Evolutionary conservation across 2,113 vertebrate genomes (phyloP).

Genomic region (Caranx ignobilis): DNA sequence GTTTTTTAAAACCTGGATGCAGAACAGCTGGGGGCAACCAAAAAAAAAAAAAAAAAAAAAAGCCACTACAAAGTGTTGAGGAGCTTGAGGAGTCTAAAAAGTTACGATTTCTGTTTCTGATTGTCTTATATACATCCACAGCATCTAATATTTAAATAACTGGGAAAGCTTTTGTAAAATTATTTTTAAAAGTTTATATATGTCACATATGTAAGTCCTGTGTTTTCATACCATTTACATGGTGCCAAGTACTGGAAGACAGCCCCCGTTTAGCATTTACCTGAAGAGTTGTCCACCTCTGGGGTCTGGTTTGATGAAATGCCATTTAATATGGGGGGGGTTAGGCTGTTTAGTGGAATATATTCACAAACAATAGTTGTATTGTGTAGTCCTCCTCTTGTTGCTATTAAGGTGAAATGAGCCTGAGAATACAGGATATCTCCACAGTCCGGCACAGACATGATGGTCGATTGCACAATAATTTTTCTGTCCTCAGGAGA

Average conservation of each 20-base stretch:
- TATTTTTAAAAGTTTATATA: no score
- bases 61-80: no score
- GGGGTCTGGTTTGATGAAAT: neutral
- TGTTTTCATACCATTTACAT: neutral
- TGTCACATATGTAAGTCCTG: neutral
- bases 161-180: no score
- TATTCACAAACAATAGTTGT: neutral
- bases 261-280: conserved; percentile 10
- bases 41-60: neutral
- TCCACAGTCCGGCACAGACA: neutral
- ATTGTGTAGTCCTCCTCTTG: neutral
- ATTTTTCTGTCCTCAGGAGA: neutral
- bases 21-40: no score
- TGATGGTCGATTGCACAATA: neutral
- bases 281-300: neutral
- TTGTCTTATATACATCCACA: no score
- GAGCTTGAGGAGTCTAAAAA: no score
- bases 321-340: neutral
- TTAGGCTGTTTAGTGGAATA: neutral
- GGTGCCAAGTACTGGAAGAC: neutral
- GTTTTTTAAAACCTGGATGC: no score
- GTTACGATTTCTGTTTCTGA: no score
- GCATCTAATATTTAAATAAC: no score
- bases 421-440: neutral
- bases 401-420: neutral